Base-by-base conservation (phyloP, 2,797 vertebrate species). In the Anomalospiza imberbis region DNA sequence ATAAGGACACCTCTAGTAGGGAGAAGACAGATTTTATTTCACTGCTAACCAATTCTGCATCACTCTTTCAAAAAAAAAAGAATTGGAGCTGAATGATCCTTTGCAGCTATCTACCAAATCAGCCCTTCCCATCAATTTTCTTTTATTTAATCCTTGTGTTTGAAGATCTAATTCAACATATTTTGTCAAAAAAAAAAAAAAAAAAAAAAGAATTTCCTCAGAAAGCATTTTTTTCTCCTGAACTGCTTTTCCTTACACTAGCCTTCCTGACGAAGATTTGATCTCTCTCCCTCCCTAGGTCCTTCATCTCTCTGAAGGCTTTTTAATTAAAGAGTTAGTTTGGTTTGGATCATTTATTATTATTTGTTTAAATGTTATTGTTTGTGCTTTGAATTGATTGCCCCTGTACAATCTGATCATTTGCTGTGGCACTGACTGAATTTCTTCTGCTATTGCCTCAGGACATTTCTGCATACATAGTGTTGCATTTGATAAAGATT, bases 311-410 rank as follows among this genome's bases (percentile, higher is more conserved):
- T 92, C 80, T 73, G 78, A 74, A 96, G 82, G 42, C 26, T 57
- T 97, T 97, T 97, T 97, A 97, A 97, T 97, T 96, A 95, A 91
- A 89, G 83, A 85, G 61, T 76, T 95, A 48, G 36, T 93, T 95
- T 93, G 70, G 38, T 93, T 95, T 45, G 9, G 34, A 76, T 89
- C 14, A 87, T 81, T 94, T 95, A 86, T 92, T 95, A 88, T 93
- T 97, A 88, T 96, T 97, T 93, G 78, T 92, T 96, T 95, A 95
- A 96, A 91, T 95, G 89, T 87, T 96, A 88, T 85, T 94, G 51
- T 93, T 96, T 95, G 48, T 54, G 17, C 58, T 96, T 92, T 93
- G 67, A 96, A 96, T 91, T 94, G 91, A 97, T 96, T 7, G 3
- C 9, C 50, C 22, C 62, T 42, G 32, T 90, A 95, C 47, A 90